Evolutionary conservation across 2,113 vertebrate species (phyloP).

Genomic region (Ceratotherium simum): DNA sequence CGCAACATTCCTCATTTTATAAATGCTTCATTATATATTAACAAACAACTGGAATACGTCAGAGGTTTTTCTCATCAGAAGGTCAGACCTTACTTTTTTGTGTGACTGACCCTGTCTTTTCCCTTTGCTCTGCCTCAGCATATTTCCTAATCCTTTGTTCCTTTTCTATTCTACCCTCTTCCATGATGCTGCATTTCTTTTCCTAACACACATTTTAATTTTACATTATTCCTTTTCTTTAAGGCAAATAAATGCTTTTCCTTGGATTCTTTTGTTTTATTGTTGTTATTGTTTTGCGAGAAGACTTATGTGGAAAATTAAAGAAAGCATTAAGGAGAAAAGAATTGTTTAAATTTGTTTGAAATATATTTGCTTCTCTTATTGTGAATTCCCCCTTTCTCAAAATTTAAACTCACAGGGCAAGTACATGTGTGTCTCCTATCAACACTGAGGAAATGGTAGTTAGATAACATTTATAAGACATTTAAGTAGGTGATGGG

Average conservation of each 20-base stretch:
- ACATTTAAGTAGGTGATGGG: neutral
- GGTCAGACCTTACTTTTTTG: neutral
- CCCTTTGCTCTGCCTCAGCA: neutral
- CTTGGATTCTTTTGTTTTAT: neutral
- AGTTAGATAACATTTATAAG: neutral
- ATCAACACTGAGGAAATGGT: neutral
- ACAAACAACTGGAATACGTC: constrained; percentile 17
- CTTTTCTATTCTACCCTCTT: neutral
- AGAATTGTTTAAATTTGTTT: constrained; percentile 52
- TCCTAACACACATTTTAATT: constrained; percentile 30
- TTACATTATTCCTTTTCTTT: constrained; percentile 46
- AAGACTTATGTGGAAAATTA: neutral
- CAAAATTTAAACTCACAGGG: constrained; percentile 43
- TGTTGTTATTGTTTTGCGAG: neutral
- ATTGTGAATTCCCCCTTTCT: constrained; percentile 3
- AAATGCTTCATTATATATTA: constrained; percentile 29
- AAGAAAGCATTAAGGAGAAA: constrained; percentile 9
- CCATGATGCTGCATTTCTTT: constrained; percentile 38
- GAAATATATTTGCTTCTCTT: constrained; percentile 37
- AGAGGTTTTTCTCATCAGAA: constrained; percentile 55
- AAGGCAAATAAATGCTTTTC: constrained; percentile 24
- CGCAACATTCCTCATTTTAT: constrained; percentile 35
- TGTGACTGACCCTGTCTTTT: constrained; percentile 49
- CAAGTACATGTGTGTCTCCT: neutral
- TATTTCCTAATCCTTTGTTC: constrained; percentile 52